phyloP scores from a whole-genome alignment of 2,113 vertebrate genomes.

The Phodopus roborovskii region DNA sequence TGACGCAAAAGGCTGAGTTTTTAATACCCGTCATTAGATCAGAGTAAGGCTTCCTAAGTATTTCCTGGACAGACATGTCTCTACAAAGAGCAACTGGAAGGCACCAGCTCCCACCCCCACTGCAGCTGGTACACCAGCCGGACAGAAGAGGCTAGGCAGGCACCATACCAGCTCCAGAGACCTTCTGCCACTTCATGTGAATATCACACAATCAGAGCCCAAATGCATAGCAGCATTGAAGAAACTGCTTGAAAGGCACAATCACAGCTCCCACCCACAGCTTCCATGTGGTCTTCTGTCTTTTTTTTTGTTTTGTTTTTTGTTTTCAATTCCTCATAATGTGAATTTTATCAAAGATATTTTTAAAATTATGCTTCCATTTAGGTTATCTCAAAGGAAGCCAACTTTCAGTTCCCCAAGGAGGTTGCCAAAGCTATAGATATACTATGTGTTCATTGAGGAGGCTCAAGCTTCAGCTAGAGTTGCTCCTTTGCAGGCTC shows the following conservation, averaged over 20 bases:
- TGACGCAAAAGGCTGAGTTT: not conserved
- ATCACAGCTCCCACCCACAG: constrained; percentile 50
- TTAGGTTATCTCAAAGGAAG: constrained; percentile 66
- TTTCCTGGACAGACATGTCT: not conserved
- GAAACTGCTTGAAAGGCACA: constrained; percentile 48
- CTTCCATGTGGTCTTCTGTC: constrained; percentile 67
- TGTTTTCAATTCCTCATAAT: not conserved
- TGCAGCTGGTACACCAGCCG: not conserved
- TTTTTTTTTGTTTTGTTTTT: not conserved
- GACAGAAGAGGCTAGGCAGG: not conserved
- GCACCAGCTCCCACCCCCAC: not conserved
- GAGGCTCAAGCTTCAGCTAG: constrained; percentile 13
- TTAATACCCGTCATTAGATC: not conserved
- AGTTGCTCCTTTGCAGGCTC: constrained; percentile 65
- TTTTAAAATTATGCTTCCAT: constrained; percentile 66
- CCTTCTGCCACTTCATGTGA: not conserved
- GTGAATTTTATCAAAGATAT: constrained; percentile 63
- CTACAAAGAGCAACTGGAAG: not conserved
- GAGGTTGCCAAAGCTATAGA: constrained; percentile 68
- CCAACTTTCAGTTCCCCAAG: constrained; percentile 62
- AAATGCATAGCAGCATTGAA: not conserved
- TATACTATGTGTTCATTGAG: constrained; percentile 55
- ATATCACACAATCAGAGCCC: not conserved
- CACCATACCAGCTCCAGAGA: fast-evolving
- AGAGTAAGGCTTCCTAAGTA: not conserved